phyloP scores from a whole-genome alignment of 2,113 vertebrate genomes.

The Eubucco bourcierii region DNA sequence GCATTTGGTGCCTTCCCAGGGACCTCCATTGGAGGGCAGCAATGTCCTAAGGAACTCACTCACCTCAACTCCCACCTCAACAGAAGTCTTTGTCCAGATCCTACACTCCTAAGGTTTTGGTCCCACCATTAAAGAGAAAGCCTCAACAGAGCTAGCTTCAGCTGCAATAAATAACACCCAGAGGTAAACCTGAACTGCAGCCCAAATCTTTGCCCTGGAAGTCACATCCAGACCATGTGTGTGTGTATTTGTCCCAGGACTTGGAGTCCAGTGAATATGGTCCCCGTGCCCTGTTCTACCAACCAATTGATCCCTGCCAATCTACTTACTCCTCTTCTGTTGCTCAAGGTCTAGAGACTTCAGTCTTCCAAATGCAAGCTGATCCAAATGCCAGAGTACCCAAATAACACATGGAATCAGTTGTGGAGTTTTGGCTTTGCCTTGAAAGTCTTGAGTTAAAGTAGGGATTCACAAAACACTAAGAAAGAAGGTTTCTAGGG shows the following conservation, averaged over 20 bases:
- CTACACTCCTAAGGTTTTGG: not conserved
- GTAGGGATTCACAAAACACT: not conserved
- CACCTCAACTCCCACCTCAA: not conserved
- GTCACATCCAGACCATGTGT: not conserved
- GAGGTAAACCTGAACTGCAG: not conserved
- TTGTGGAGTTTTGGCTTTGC: not conserved
- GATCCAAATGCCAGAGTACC: not conserved
- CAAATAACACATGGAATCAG: not conserved
- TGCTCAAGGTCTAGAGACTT: not conserved
- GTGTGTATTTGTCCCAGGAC: not conserved
- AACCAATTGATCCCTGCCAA: not conserved
- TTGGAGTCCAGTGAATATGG: rapidly evolving
- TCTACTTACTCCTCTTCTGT: not conserved
- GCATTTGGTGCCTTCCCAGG: not conserved
- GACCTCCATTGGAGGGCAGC: constrained; percentile 35
- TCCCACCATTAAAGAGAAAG: not conserved
- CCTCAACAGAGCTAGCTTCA: not conserved
- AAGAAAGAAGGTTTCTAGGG: not conserved
- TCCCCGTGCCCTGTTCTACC: not conserved
- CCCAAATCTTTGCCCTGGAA: not conserved
- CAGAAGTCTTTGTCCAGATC: not conserved
- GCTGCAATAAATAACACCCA: not conserved
- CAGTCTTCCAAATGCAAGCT: not conserved
- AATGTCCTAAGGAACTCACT: not conserved
- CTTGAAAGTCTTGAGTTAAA: not conserved